These are phyloP conservation scores for Drosophila santomea DNA, from an alignment of 1,140 invertebrate species.

Conservation along the genomic window DNA sequence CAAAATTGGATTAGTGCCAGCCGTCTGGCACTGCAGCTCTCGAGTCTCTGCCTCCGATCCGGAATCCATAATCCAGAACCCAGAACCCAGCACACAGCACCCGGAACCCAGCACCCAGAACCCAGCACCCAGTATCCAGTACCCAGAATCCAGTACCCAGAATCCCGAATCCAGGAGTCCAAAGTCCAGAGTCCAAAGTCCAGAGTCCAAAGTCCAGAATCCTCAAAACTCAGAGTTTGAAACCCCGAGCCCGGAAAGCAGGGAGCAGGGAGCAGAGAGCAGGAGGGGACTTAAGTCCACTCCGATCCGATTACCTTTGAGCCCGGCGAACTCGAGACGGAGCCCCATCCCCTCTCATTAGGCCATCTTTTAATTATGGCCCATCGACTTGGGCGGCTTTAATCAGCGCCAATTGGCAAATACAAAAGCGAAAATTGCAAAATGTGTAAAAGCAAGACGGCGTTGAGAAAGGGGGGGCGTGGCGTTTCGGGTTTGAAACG, in stretches of 20 bases:
- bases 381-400: conserved; percentile 70
- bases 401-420: conserved; percentile 78
- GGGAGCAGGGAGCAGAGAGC: not conserved
- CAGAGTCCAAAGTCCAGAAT: too few relatives aligned
- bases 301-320: conserved; percentile 40
- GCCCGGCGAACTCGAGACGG: conserved; percentile 1
- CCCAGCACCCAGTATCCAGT: too few relatives aligned
- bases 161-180: too few relatives aligned
- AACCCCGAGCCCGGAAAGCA: not conserved
- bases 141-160: too few relatives aligned
- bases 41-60: not conserved
- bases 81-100: not conserved
- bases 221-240: not conserved
- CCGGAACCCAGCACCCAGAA: too few relatives aligned
- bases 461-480: not conserved
- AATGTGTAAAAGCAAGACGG: conserved; percentile 35
- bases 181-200: too few relatives aligned
- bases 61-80: not conserved
- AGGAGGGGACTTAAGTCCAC: not conserved
- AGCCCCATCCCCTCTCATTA: conserved; percentile 44
- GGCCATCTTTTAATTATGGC: conserved; percentile 75
- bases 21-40: not conserved
- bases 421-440: conserved; percentile 77
- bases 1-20: conserved; percentile 68
- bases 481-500: too few relatives aligned